Evolutionary conservation across 1,140 invertebrate species (phyloP).

Genomic region (Macrotrachela quadricornifera): DNA sequence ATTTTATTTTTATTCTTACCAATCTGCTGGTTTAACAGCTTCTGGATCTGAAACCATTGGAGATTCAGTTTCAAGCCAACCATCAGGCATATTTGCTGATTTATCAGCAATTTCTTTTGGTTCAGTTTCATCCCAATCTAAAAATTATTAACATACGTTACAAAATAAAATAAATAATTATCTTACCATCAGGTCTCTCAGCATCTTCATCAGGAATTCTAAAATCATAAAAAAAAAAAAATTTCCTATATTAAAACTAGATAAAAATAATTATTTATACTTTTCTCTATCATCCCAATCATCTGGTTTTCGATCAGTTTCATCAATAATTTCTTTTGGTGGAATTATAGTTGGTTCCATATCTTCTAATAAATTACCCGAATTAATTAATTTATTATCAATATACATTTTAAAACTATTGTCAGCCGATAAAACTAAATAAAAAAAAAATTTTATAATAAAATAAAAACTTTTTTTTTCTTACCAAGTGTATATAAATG

Average conservation of each 20-base stretch:
- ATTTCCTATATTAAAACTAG: no score
- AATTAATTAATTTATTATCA: conserved; percentile 52
- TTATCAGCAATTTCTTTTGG: conserved; percentile 24
- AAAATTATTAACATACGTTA: no score
- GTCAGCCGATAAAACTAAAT: conserved; percentile 53
- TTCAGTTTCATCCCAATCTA: conserved; percentile 28
- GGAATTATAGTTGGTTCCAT: conserved; percentile 78
- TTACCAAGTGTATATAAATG: conserved; percentile 66
- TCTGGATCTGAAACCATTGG: conserved; percentile 64
- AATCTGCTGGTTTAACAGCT: conserved; percentile 68
- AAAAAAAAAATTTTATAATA: conserved; percentile 5
- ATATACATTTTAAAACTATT: conserved; percentile 45
- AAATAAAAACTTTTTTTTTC: background rate
- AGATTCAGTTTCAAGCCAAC: conserved; percentile 59
- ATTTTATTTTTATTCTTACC: no score
- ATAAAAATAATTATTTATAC: no score
- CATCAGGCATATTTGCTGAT: conserved; percentile 23
- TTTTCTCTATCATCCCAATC: conserved; percentile 95
- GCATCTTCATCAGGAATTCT: conserved; percentile 11
- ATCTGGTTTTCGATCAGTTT: conserved; percentile 60
- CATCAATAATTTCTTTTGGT: conserved; percentile 79
- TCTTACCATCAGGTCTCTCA: background rate
- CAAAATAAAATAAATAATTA: no score
- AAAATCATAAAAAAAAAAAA: no score
- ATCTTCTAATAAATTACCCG: conserved; percentile 64